These are phyloP conservation scores for Pterocles orientalis DNA, from an alignment of 2,113 vertebrate species.

Conservation along the genomic window DNA sequence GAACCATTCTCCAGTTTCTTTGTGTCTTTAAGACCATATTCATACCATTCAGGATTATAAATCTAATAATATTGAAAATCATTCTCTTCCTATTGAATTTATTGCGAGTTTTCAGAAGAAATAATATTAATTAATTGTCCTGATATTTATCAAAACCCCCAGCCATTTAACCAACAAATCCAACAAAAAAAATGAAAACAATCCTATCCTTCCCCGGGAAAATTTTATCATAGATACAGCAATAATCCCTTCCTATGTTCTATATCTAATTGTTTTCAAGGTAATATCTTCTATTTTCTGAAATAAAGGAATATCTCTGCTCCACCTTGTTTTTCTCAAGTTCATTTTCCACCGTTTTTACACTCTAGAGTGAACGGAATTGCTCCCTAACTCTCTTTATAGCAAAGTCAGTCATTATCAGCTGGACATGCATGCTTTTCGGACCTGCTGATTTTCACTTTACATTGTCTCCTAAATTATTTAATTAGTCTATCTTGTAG, in stretches of 20 bases:
- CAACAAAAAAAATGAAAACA: not conserved
- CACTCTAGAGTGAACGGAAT: not conserved
- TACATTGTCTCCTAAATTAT: not conserved
- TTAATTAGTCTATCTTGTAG: not conserved
- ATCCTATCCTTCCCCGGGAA: not conserved
- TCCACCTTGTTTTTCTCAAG: not conserved
- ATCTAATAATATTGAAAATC: not conserved
- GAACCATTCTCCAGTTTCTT: not conserved
- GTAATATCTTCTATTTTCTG: not conserved
- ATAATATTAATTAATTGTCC: not conserved
- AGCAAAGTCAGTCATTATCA: not conserved
- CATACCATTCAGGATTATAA: not conserved
- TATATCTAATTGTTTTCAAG: not conserved
- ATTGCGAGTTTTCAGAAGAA: not conserved
- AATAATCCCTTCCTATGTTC: not conserved
- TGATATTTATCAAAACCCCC: not conserved
- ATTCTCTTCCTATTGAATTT: not conserved
- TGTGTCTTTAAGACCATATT: not conserved
- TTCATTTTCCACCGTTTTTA: not conserved
- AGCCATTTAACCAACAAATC: not conserved
- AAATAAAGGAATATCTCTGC: not conserved
- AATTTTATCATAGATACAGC: slow-evolving; percentile 15
- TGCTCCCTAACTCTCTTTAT: not conserved
- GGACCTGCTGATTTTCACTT: not conserved
- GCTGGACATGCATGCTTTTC: not conserved